Evolutionary conservation across 2,888 invertebrate species (phyloP), one percentile per base, ranked within the genome.

Genomic region (Neelides folsomi): DNA sequence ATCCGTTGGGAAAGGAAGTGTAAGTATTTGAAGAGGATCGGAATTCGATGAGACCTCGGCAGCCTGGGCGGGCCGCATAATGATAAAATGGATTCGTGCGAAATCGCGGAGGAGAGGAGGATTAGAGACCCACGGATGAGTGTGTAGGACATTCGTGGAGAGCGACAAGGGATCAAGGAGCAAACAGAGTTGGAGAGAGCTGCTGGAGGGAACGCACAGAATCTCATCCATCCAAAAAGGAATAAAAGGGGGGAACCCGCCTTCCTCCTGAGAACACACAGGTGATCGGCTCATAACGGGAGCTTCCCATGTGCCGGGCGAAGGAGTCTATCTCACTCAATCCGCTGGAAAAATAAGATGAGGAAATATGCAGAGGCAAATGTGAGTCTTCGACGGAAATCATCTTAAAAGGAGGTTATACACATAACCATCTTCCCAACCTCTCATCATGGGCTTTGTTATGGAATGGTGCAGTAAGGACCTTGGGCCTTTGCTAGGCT

Each of bases 281-380:
- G 53, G 53, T 53, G 53, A 53, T 50, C 35, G 41, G 47, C 50
- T 53, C 53, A 46, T 53, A 53, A 53, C 43, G 45, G 34, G n/a
- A 42, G 27, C 27, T 27, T 27, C 27, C 27, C 27, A 27, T 27
- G 27, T 27, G 27, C 27, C 27, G 27, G 4, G 27, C 3, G 27
- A 27, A 27, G 4, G 27, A 27, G 27, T 27, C 27, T 27, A 27
- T 27, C 39, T n/a, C 13, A 39, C 13, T 13, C 39, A 39, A 13
- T 13, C 39, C n/a, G 13, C n/a, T 15, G 15, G 15, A 39, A 15
- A 39, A 15, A 39, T 13, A 15, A 44, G 44, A 44, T 12, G 34
- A 20, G 13, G 44, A 44, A 44, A 27, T 6, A 44, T 18, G 44
- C 27, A 12, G 44, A 27, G 19, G 20, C 10, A 44, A 44, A 44